Base-by-base conservation (phyloP, 2,888 invertebrate species). In the Taphrorychus bicolor region DNA sequence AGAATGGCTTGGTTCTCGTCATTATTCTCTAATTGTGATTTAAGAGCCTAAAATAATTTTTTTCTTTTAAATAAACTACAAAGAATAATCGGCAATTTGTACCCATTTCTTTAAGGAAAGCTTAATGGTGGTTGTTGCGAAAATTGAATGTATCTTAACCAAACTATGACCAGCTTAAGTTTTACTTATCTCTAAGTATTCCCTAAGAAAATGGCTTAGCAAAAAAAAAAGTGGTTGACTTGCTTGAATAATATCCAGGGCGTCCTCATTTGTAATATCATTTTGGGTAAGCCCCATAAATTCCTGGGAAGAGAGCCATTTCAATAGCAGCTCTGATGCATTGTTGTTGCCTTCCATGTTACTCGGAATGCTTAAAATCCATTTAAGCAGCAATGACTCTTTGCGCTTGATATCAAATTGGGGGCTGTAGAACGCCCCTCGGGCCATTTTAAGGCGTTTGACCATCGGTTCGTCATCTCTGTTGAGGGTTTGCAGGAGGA, bases 361-460 rank as follows among this genome's bases (percentile, higher is more conserved):
- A 16, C 16, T 17, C 14, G 23, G 23, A 11, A 24, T 24, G 19
- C 3, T 11, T 24, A 53, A 24, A 19, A 76, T 66, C 80, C 80
- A 80, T 62, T 75, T 73, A 22, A 79, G 66, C 41, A 80, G 58
- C 19, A 75, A 14, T n/a, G 73, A 71, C 69, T 78, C 77, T 66
- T 76, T 75, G 64, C 75, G 72, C 53, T 69, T 66, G 40, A 76
- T 67, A 5, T 74, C 72, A 45, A 78, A 64, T 54, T 76, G 74
- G 21, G 70, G 42, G 3, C 75, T 73, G 60, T 74, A 76, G 64
- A 79, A 80, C 1, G 76, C 78, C 71, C 76, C 76, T 56, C 78
- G 73, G 9, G 78, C 80, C 40, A 79, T 70, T 75, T 76, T 78
- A 32, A 80, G 56, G 22, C 78, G 73, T 69, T 79, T 79, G 16